Conservation (phyloP, 30 jellyfish, hydroid and myxozoan species). For the Aurelia aurita region DNA sequence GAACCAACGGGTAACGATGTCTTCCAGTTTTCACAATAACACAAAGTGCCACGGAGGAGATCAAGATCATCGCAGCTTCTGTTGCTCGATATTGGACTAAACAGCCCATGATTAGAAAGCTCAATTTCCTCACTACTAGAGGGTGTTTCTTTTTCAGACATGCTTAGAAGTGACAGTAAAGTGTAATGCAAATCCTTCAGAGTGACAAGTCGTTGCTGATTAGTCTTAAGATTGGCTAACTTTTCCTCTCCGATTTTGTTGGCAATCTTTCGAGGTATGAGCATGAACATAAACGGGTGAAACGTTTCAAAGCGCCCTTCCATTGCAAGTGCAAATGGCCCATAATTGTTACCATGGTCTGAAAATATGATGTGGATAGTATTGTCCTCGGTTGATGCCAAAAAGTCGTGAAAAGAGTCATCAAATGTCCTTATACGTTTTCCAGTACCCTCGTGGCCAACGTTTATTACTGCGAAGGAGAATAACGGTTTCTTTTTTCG, state of each 20-base stretch:
- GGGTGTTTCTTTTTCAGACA: neutral
- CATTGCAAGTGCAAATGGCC: slow-evolving; percentile 50
- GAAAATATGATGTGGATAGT: slow-evolving; percentile 70
- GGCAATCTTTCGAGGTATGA: slow-evolving; percentile 51
- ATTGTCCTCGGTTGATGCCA: slow-evolving; percentile 6
- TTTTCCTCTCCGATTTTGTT: slow-evolving; percentile 20
- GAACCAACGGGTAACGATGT: slow-evolving; percentile 37
- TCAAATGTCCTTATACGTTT: slow-evolving; percentile 77
- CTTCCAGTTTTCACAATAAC: slow-evolving; percentile 86
- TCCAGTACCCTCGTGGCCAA: slow-evolving; percentile 87
- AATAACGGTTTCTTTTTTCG: slow-evolving; percentile 28
- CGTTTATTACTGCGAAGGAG: slow-evolving; percentile 53
- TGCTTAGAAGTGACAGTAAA: slow-evolving; percentile 6
- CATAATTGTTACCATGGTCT: slow-evolving; percentile 89
- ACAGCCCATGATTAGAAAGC: slow-evolving; percentile 46
- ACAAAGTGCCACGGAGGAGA: slow-evolving; percentile 65
- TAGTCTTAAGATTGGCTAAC: slow-evolving; percentile 39
- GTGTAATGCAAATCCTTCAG: slow-evolving; percentile 70
- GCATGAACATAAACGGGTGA: slow-evolving; percentile 79
- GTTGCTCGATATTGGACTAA: slow-evolving; percentile 34
- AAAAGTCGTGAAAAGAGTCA: slow-evolving; percentile 32
- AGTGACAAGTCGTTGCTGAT: slow-evolving; percentile 54
- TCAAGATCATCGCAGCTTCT: slow-evolving; percentile 75
- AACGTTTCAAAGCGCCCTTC: slow-evolving; percentile 77
- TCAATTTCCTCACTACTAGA: neutral